Conservation (phyloP, 2,888 invertebrate genomes). For the Melitaea athalia region DNA sequence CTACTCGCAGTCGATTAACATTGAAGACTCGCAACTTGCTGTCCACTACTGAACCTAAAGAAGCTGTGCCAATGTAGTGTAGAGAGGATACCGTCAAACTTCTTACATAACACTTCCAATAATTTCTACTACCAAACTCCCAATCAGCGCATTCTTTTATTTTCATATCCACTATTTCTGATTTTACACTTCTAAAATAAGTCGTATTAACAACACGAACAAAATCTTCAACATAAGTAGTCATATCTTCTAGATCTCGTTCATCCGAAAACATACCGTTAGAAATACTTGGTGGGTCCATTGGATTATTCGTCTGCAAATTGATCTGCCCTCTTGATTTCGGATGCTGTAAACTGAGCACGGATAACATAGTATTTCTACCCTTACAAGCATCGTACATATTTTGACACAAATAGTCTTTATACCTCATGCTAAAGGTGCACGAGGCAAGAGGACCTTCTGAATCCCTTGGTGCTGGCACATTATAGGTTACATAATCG, state of each 20-base stretch:
- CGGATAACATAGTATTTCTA: conserved; percentile 35
- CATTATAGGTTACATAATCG: conserved; percentile 46
- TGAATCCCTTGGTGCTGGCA: conserved; percentile 31
- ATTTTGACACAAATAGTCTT: conserved; percentile 43
- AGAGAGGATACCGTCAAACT: conserved; percentile 79
- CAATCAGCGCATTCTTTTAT: conserved; percentile 58
- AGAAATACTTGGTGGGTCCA: conserved; percentile 46
- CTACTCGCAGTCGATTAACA: conserved; percentile 45
- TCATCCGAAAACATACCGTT: conserved; percentile 43
- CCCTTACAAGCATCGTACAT: conserved; percentile 41
- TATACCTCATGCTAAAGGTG: conserved; percentile 76
- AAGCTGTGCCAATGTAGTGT: conserved; percentile 69
- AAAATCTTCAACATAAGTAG: conserved; percentile 47
- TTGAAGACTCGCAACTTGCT: conserved; percentile 44
- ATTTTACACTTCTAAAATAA: conserved; percentile 47
- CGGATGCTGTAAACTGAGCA: conserved; percentile 43
- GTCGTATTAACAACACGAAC: conserved; percentile 47
- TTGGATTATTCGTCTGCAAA: conserved; percentile 46
- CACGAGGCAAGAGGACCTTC: conserved; percentile 28
- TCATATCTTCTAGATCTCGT: conserved; percentile 48
- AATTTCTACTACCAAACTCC: conserved; percentile 85
- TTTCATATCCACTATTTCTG: conserved; percentile 56
- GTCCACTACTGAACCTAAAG: conserved; percentile 47
- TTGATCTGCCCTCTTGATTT: conserved; percentile 48
- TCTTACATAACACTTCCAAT: conserved; percentile 82